These are phyloP conservation scores for Corythucha ciliata DNA, from an alignment of 2,888 invertebrate genomes.

Conservation along the genomic window DNA sequence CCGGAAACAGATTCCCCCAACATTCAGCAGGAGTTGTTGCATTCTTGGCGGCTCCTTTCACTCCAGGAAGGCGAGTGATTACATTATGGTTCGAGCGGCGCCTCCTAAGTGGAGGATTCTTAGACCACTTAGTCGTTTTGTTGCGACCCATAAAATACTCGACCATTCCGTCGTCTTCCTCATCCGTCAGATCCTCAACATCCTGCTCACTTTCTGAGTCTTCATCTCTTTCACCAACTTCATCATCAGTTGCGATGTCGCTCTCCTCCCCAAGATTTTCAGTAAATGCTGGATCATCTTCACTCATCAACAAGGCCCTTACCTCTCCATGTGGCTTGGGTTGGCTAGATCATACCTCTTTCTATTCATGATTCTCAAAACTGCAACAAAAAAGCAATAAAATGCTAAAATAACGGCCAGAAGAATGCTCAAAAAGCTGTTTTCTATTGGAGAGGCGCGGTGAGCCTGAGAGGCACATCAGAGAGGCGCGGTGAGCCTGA, in stretches of 20 bases:
- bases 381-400: slow-evolving; percentile 8
- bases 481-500: slow-evolving; percentile 16
- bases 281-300: slow-evolving; percentile 8
- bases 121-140: slow-evolving; percentile 8
- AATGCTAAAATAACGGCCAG: background rate
- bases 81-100: slow-evolving; percentile 9
- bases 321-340: slow-evolving; percentile 11
- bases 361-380: slow-evolving; percentile 2
- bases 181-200: slow-evolving; percentile 3
- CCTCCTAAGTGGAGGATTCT: slow-evolving; percentile 6
- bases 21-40: slow-evolving; percentile 29
- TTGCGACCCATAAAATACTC: slow-evolving; percentile 1
- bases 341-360: background rate
- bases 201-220: slow-evolving; percentile 9
- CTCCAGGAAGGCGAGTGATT: slow-evolving; percentile 20
- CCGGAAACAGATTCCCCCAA: slow-evolving; percentile 31
- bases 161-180: slow-evolving; percentile 1
- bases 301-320: background rate
- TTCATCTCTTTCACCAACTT: background rate
- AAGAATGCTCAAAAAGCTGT: slow-evolving; percentile 1
- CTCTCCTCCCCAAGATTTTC: slow-evolving; percentile 18
- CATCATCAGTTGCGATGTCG: slow-evolving; percentile 10
- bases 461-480: slow-evolving; percentile 1
- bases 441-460: too few species aligned
- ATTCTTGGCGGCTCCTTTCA: slow-evolving; percentile 26